Evolutionary conservation across 2,888 invertebrate genomes (phyloP).

Genomic region (Lymantria dispar): DNA sequence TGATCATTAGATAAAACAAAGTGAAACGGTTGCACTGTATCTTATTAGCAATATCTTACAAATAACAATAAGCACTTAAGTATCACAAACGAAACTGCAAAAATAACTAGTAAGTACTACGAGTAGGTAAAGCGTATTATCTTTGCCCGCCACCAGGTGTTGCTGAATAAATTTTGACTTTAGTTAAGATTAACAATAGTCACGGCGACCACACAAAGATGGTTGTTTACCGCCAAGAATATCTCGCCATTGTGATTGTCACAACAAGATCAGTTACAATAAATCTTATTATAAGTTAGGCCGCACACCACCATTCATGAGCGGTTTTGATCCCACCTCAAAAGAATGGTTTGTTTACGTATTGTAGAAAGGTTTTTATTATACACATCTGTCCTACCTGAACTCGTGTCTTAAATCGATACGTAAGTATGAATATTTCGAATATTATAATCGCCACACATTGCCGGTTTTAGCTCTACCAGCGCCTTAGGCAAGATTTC

Average conservation of each 20-base stretch:
- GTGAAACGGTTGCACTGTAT: no score
- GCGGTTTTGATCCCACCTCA: constrained; percentile 55
- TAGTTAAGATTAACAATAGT: constrained; percentile 47
- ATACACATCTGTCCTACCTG: constrained; percentile 67
- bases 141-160: constrained; percentile 52
- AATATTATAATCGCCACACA: no score
- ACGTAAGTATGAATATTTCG: not conserved
- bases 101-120: no score
- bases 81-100: no score
- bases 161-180: constrained; percentile 64
- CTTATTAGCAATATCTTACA: no score
- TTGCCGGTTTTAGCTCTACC: no score
- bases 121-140: not conserved
- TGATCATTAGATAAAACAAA: no score
- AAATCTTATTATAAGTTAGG: constrained; percentile 77
- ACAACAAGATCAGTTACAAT: constrained; percentile 82
- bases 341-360: constrained; percentile 69
- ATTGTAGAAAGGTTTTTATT: constrained; percentile 59
- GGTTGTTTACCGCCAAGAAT: constrained; percentile 66
- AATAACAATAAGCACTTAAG: no score
- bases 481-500: no score
- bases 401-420: constrained; percentile 3
- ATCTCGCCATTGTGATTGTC: constrained; percentile 71
- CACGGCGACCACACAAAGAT: constrained; percentile 71
- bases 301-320: constrained; percentile 67